Base-by-base conservation (phyloP, 2,113 vertebrate species). In the Bubo scandiacus region DNA sequence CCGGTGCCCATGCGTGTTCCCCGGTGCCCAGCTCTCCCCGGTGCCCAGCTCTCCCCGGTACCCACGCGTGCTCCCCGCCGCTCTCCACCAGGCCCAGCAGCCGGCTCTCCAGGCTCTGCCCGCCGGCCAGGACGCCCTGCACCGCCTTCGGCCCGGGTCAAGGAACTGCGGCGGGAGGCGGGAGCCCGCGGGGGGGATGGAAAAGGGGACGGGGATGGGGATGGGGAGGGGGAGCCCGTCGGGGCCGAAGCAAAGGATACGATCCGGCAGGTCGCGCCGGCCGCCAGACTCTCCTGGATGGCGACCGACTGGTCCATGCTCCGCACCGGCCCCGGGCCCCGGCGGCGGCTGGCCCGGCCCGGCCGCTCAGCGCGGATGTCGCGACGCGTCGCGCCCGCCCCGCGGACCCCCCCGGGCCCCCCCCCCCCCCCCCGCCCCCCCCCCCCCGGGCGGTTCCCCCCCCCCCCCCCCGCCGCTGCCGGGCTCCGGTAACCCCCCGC, bases 231-330 rank as follows among this genome's bases (percentile, higher is more conserved):
- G 23, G 21, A 6, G 43, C 43, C 43, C 43, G 43, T 18, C 43
- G 17, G 17, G 54, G 27, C 47, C 58, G 18, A 7, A 9, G 25
- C 27, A 47, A 98, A 99, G 99, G 99, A 99, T 99, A 99, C 98
- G 96, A 98, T 98, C 40, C 97, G 61, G 97, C 99, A 99, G 49
- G 98, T 98, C 51, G 99, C 98, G 4, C 88, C 98, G 8, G 58
- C 90, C 15, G 93, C 92, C 89, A 99, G 97, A 81, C 98, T 98
- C 97, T 99, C 99, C 94, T 99, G 99, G 96, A 99, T 98, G 4
- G 98, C 99, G 38, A 99, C 98, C 34, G 99, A 99, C 93, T 99
- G 99, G 96, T 99, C 99, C 99, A 99, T 99, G 22, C 55, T 42
- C 59, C 4, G 47, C 19, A 15, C 81, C 54, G 40, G 30, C 5